Evolutionary conservation across 2,797 vertebrate genomes (phyloP), one percentile per base, ranked within the genome.

Genomic region (Meda fulgida): DNA sequence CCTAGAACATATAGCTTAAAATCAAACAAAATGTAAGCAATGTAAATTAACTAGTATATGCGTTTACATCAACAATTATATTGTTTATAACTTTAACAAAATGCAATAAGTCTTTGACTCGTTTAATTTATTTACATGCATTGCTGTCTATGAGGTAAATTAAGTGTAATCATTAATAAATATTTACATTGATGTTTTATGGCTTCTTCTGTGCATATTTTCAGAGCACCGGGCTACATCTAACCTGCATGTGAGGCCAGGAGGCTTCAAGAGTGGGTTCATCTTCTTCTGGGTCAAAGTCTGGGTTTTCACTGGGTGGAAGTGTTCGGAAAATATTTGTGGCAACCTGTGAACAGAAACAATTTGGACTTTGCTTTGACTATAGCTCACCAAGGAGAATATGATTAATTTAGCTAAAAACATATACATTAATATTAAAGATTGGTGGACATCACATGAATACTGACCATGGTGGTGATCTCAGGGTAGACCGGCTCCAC

Each of bases 251-350:
- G 92, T 99, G 98, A 84, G 98, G 98, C 98, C 98, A 99, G 0
- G 98, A 97, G 53, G 96, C 98, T 94, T 99, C 98, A 3, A 99
- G 95, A 7, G 97, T 99, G 80, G 98, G 98, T 81, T 99, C 98
- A 84, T 99, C 98, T 92, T 99, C 98, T 91, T 99, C 98, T 75
- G 98, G 98, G 93, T 99, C 98, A 92, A 99, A 99, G 91, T 99
- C 97, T 1, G 98, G 97, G 92, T 99, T 99, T 63, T 99, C 98
- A 84, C 97, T 99, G 67, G 98, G 98, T 84, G 98, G 97, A 93
- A 99, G 97, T 58, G 97, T 97, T 91, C 98, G 95, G 92, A 99
- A 99, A 93, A 99, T 97, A 90, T 99, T 99, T 93, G 96, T 96
- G 90, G 92, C 93, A 91, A 99, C 98, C 98, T 99, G 94, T n/a